Base-by-base conservation (phyloP, 2,113 vertebrate genomes). In the Megaleporinus macrocephalus region DNA sequence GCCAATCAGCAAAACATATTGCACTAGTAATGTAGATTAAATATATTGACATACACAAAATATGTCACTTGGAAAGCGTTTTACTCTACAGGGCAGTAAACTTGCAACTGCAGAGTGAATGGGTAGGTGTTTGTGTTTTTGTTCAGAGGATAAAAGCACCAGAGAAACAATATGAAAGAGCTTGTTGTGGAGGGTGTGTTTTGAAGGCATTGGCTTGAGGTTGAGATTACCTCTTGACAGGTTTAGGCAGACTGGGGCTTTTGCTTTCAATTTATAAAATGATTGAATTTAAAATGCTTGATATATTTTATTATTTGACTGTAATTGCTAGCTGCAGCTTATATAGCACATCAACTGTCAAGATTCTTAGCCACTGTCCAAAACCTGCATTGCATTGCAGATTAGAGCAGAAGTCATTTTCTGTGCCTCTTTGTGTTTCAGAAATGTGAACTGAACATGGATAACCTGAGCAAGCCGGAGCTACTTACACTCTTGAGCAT, bases 371-470 rank as follows among this genome's bases (percentile, higher is more conserved):
- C 49, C 33, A 69, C 68, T 70, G 26, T 80, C 30, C 47, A 36
- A 65, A 55, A 73, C 30, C 55, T 73, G 51, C 62, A 63, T 20
- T 73, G 69, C 51, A 22, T 12, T 70, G 69, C 57, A 73, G 4
- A 29, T 82, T 61, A 11, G 26, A 70, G 69, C 11, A 36, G 30
- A 47, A 16, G 44, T 78, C 9, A 26, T 69, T 41, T 73, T 57
- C 62, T 71, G 20, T 73, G 33, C 66, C 33, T 84, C n/a, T 86
- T 33, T 81, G 29, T 83, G 12, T 86, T 85, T 65, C 94, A 99
- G 98, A 97, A 94, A 92, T 95, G 91, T 89, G 97, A 99, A 84
- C 96, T 99, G 89, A 97, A 99, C 92, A 96, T 99, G 95, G 98
- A 99, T 90, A 98, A 95, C 85, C 92, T 99, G 91, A 99, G 96